Evolutionary conservation across 2,113 vertebrate species (phyloP).

Genomic region (Melanotaenia duboulayi): DNA sequence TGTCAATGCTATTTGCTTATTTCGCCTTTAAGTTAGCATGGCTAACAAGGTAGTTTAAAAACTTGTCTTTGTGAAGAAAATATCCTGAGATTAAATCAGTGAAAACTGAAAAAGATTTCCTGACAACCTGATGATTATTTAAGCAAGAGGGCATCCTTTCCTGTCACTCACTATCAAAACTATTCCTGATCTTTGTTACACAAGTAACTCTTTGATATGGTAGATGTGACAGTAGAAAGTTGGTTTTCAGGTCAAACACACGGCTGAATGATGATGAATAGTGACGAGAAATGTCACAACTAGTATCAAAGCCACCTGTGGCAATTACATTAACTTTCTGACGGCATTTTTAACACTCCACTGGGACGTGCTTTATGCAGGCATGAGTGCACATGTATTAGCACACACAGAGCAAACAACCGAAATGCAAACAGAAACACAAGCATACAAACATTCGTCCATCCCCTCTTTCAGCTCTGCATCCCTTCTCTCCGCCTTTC

Average conservation of each 20-base stretch:
- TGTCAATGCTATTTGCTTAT: no score
- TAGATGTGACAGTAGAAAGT: constrained; percentile 43
- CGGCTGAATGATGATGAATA: constrained; percentile 55
- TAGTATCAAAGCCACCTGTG: constrained; percentile 46
- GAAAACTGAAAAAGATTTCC: constrained; percentile 19
- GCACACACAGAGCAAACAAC: constrained; percentile 17
- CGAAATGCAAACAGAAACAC: constrained; percentile 16
- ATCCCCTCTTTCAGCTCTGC: background rate
- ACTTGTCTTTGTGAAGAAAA: no score
- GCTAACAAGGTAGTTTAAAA: no score
- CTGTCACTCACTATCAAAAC: constrained; percentile 53
- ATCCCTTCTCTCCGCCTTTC: constrained; percentile 7
- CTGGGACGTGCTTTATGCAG: constrained; percentile 16
- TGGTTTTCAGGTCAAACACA: constrained; percentile 44
- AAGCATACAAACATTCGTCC: constrained; percentile 21
- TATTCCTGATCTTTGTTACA: constrained; percentile 45
- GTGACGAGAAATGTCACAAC: constrained; percentile 30
- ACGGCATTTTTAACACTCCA: constrained; percentile 37
- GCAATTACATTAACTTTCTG: constrained; percentile 54
- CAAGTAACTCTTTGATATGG: constrained; percentile 37
- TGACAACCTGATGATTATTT: constrained; percentile 31
- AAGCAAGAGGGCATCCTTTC: constrained; percentile 27
- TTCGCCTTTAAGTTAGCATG: no score
- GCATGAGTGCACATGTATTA: constrained; percentile 21
- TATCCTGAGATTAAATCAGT: background rate